These are phyloP conservation scores for Euwallacea fornicatus DNA, from an alignment of 1,140 invertebrate genomes.

Conservation along the genomic window DNA sequence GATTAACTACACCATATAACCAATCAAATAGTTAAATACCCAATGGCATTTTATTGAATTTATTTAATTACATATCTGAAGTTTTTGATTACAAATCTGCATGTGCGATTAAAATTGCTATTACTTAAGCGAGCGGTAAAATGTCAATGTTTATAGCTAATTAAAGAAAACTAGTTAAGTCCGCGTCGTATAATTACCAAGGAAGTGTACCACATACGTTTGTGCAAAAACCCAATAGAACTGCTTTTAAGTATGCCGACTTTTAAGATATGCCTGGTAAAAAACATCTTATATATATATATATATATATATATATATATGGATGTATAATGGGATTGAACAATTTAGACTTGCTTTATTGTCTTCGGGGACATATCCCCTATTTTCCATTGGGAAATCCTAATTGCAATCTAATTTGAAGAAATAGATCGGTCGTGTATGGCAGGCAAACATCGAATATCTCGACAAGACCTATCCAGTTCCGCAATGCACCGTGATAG, in stretches of 20 bases:
- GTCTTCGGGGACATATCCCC: too few species aligned
- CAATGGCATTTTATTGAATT: constrained; percentile 23
- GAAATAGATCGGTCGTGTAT: too few species aligned
- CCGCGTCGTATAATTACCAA: constrained; percentile 29
- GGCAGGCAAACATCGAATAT: too few species aligned
- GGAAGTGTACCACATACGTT: constrained; percentile 28
- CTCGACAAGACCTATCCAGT: too few species aligned
- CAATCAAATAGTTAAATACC: constrained; percentile 19
- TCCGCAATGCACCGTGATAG: too few species aligned
- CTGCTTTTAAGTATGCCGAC: constrained; percentile 21
- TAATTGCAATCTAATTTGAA: too few species aligned
- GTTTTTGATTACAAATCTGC: constrained; percentile 30
- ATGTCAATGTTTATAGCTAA: constrained; percentile 33
- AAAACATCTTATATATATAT: too few species aligned
- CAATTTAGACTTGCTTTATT: too few species aligned
- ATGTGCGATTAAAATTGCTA: constrained; percentile 30
- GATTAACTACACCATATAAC: constrained; percentile 6
- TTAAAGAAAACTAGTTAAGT: constrained; percentile 34
- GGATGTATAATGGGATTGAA: too few species aligned
- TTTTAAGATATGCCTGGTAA: constrained; percentile 1
- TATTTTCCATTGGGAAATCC: too few species aligned
- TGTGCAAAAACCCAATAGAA: constrained; percentile 25
- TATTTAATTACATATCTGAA: constrained; percentile 27
- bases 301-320: too few species aligned
- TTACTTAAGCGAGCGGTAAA: constrained; percentile 31